Conservation (phyloP, 2,113 vertebrate species). For the Tupaia tana region DNA sequence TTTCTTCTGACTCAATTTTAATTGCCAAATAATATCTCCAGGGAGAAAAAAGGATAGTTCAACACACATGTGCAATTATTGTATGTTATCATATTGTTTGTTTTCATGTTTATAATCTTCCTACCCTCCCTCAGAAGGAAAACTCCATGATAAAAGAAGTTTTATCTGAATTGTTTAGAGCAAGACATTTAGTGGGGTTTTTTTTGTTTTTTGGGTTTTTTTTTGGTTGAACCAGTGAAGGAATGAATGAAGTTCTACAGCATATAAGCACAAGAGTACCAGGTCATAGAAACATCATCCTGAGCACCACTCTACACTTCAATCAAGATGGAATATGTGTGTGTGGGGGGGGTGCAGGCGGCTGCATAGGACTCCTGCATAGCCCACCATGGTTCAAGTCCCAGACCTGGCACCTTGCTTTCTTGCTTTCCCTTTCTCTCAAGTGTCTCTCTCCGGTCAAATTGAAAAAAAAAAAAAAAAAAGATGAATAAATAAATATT, state of each 20-base stretch:
- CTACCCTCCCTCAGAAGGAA: background rate
- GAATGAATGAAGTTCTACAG: slow-evolving; percentile 1
- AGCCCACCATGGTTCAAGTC: too few species aligned
- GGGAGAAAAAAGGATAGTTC: background rate
- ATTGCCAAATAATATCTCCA: background rate
- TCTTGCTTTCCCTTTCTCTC: too few species aligned
- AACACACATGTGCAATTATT: background rate
- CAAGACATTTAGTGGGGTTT: background rate
- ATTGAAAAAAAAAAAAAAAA: too few species aligned
- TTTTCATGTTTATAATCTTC: slow-evolving; percentile 1
- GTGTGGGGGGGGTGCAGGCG: too few species aligned
- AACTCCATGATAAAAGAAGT: background rate
- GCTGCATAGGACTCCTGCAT: too few species aligned
- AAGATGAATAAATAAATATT: too few species aligned
- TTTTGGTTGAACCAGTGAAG: slow-evolving; percentile 21
- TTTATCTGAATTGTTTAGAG: background rate
- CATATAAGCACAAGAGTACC: background rate
- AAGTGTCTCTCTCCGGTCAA: too few species aligned
- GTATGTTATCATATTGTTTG: background rate
- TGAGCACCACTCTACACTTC: background rate
- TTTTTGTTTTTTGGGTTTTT: too few species aligned
- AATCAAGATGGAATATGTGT: slow-evolving; percentile 3
- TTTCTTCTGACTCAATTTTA: slow-evolving; percentile 36
- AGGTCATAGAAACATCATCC: background rate
- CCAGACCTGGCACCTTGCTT: too few species aligned